These are phyloP conservation scores for Antechinus flavipes DNA, from an alignment of 2,113 vertebrate genomes.

Conservation along the genomic window DNA sequence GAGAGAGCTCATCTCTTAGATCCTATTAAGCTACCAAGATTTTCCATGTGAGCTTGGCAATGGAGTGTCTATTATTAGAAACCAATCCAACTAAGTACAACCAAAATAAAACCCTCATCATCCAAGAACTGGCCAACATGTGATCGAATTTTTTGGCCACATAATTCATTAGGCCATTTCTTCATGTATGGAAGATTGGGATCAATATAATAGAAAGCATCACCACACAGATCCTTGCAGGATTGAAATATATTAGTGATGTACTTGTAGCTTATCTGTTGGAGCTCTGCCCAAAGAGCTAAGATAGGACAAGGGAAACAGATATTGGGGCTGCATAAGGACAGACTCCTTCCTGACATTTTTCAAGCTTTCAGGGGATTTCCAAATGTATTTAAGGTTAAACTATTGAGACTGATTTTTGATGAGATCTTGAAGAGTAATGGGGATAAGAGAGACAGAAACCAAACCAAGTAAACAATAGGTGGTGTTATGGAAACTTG, in stretches of 20 bases:
- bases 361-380: not conserved
- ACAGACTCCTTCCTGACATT: not conserved
- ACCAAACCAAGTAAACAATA: not conserved
- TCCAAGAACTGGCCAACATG: not conserved
- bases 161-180: not conserved
- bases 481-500: not conserved
- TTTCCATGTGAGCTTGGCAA: not conserved
- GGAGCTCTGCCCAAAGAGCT: not conserved
- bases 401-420: not conserved
- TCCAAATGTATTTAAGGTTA: not conserved
- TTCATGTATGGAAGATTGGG: not conserved
- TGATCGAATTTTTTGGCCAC: not conserved
- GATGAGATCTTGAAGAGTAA: not conserved
- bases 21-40: not conserved
- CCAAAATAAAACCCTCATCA: not conserved
- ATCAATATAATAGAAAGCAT: not conserved
- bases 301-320: not conserved
- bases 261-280: not conserved
- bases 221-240: not conserved
- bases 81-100: not conserved
- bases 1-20: not conserved
- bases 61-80: not conserved
- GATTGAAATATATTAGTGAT: not conserved
- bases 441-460: not conserved
- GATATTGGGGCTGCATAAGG: not conserved